Evolutionary conservation across 2,888 invertebrate genomes (phyloP).

Genomic region (Galeruca laticollis): DNA sequence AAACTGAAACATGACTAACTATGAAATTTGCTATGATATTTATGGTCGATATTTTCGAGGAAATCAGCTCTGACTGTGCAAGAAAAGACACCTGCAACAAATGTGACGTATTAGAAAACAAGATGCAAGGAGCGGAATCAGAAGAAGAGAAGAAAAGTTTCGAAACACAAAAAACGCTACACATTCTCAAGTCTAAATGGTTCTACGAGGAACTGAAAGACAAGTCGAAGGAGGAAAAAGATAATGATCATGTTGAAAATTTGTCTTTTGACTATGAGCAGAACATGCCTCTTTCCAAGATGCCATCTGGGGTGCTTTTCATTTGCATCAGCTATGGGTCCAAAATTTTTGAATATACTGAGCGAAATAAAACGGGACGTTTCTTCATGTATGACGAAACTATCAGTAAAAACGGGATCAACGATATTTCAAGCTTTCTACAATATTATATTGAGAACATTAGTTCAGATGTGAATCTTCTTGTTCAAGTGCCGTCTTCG

Average conservation of each 20-base stretch:
- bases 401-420: constrained; percentile 40
- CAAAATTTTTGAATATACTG: constrained; percentile 44
- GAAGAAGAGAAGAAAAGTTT: no score
- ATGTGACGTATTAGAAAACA: constrained; percentile 41
- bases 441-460: constrained; percentile 39
- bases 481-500: no score
- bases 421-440: constrained; percentile 32
- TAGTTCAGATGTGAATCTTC: constrained; percentile 28
- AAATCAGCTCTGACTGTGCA: no score
- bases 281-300: constrained; percentile 46
- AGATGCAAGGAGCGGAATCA: neutral
- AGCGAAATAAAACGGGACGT: constrained; percentile 7
- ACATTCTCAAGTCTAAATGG: constrained; percentile 40
- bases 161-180: constrained; percentile 36
- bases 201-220: constrained; percentile 46
- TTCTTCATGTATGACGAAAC: constrained; percentile 46
- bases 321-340: constrained; percentile 45
- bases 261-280: constrained; percentile 50
- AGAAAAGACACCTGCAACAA: constrained; percentile 43
- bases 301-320: constrained; percentile 49
- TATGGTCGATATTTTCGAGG: no score
- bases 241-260: constrained; percentile 42
- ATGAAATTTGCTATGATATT: no score
- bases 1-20: no score
- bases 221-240: constrained; percentile 39